phyloP scores from a whole-genome alignment of 2,888 invertebrate species.

The Epiblema foenella region DNA sequence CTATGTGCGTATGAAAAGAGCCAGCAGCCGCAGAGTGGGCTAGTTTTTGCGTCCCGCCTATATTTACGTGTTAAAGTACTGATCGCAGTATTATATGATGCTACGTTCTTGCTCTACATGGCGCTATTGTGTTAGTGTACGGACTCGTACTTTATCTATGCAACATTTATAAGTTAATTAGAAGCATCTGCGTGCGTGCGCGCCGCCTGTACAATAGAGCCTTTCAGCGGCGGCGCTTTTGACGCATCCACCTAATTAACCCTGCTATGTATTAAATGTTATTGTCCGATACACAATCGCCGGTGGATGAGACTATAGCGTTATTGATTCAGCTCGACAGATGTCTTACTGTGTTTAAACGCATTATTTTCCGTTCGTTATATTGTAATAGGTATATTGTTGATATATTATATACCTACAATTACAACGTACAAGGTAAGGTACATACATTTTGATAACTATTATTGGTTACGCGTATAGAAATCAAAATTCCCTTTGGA shows the following conservation, averaged over 20 bases:
- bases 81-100: not conserved
- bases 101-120: constrained; percentile 45
- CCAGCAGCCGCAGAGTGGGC: too few species aligned
- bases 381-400: constrained; percentile 3
- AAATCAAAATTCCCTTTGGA: too few species aligned
- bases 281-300: constrained; percentile 53
- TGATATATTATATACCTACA: not conserved
- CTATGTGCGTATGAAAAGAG: not conserved
- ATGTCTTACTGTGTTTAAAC: constrained; percentile 29
- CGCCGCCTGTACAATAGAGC: constrained; percentile 68
- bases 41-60: not conserved
- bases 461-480: too few species aligned
- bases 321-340: constrained; percentile 43
- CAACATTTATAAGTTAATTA: constrained; percentile 74
- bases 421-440: not conserved
- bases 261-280: constrained; percentile 58
- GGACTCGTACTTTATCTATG: constrained; percentile 57
- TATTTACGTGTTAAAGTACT: constrained; percentile 2
- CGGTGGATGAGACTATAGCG: constrained; percentile 44
- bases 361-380: constrained; percentile 25
- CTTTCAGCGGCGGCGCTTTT: constrained; percentile 76
- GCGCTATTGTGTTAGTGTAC: constrained; percentile 56
- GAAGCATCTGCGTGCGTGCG: constrained; percentile 61
- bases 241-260: constrained; percentile 62
- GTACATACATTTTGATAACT: too few species aligned